phyloP scores from a whole-genome alignment of 2,113 vertebrate species.

The Salminus brasiliensis region DNA sequence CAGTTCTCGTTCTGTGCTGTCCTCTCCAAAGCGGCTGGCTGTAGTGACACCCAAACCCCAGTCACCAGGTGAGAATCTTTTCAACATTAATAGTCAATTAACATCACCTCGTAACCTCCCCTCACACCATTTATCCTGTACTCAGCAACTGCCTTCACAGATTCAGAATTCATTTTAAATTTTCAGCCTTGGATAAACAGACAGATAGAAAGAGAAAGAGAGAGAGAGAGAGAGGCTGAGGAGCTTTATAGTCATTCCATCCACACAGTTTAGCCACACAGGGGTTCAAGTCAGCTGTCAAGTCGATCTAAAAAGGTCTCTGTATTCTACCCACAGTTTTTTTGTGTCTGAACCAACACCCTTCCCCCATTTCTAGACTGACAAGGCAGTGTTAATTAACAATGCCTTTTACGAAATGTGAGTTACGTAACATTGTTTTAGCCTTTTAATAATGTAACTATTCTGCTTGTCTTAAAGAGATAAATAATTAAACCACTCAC shows the following conservation, averaged over 20 bases:
- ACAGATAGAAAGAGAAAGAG: not conserved
- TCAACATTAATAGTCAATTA: too few relatives aligned
- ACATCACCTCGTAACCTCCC: too few relatives aligned
- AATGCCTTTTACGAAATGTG: not conserved
- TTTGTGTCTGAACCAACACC: not conserved
- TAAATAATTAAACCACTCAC: not conserved
- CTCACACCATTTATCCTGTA: too few relatives aligned
- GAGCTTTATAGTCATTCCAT: not conserved
- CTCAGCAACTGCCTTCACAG: not conserved
- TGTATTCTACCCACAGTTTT: not conserved
- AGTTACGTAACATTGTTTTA: not conserved
- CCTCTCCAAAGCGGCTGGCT: slow-evolving; percentile 81
- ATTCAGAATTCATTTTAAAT: not conserved
- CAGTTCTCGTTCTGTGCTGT: slow-evolving; percentile 69
- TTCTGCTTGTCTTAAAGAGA: not conserved
- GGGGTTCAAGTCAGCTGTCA: not conserved
- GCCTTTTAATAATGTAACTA: not conserved
- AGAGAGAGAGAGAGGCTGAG: not conserved
- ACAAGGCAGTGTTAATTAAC: not conserved
- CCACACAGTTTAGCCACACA: not conserved
- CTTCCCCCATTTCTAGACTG: not conserved
- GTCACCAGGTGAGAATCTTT: slow-evolving; percentile 81
- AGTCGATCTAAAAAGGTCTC: not conserved
- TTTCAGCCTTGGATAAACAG: not conserved
- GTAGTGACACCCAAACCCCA: slow-evolving; percentile 78